Evolutionary conservation across 2,797 vertebrate genomes (phyloP), one percentile per base, ranked within the genome.

Genomic region (Coregonus sp.): DNA sequence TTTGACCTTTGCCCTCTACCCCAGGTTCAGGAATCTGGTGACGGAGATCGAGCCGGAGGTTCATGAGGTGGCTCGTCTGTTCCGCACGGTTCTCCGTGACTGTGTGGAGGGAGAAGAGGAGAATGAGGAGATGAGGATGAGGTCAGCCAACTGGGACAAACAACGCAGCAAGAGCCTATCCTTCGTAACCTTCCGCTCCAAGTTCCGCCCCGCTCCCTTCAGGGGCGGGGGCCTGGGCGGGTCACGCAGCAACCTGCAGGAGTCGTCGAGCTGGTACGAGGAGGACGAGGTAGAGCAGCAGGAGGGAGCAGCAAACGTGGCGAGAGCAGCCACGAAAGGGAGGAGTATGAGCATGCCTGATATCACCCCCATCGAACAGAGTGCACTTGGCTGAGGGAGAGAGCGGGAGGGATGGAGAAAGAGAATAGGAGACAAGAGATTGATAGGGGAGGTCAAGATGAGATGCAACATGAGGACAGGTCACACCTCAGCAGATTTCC

Each of bases 341-440:
- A 89, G 94, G 77, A 96, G 95, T 84, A 92, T 52, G 74, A 96
- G 94, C 86, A 94, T 96, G 95, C 95, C 94, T 29, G 94, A 95
- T 25, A 95, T 95, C 68, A 89, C 83, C 47, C 93, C 93, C 1
- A 20, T 92, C 16, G 93, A 94, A 82, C 90, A 94, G 78, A 90
- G 89, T 9, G 84, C 92, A 20, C 87, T 91, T 1, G 86, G 89
- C 5, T 94, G 91, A 94, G 75, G 69, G 69, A 69, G 47, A 51
- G 72, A 67, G 25, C n/a, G 25, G 6, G 37, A 40, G 20, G 40
- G 18, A 20, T 52, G 2, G 35, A 47, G 71, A 54, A 5, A 12
- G 14, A 52, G 51, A 15, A 52, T 15, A 14, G 15, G n/a, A 63
- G n/a, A 15, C 59, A 20, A 61, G 18, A 61, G 59, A 33, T 33